Evolutionary conservation across 2,797 vertebrate genomes (phyloP).

Genomic region (Emydoidea blandingii): DNA sequence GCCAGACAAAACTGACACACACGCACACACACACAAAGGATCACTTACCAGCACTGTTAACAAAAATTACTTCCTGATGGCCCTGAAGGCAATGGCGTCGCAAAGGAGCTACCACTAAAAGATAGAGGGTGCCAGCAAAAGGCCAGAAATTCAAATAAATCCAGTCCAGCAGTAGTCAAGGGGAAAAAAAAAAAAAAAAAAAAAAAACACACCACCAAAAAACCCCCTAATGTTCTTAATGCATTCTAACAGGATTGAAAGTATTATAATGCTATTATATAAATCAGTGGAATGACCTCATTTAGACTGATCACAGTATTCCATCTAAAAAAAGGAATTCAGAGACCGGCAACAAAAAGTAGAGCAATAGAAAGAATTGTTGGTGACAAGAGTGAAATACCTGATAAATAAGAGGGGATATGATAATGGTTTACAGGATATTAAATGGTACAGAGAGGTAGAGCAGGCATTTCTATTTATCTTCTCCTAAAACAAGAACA

Average conservation of each 20-base stretch:
- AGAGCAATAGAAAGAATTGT: not conserved
- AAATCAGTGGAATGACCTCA: not conserved
- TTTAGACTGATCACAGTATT: not conserved
- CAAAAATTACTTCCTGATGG: constrained; percentile 42
- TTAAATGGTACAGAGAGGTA: not conserved
- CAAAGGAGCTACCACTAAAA: constrained; percentile 23
- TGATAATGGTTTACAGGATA: not conserved
- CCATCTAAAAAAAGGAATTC: rapidly evolving
- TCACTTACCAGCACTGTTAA: constrained; percentile 26
- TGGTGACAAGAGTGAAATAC: not conserved
- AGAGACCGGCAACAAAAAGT: not conserved
- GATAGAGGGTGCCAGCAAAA: rapidly evolving
- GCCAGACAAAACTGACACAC: not conserved
- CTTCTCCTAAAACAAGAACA: not conserved
- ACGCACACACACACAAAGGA: not conserved
- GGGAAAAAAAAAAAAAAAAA: no score
- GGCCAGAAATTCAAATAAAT: not conserved
- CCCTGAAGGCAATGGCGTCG: not conserved
- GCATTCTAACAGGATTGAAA: not conserved
- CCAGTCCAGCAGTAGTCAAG: not conserved
- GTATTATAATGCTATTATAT: not conserved
- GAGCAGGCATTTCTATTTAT: not conserved
- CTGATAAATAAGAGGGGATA: not conserved
- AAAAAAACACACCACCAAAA: no score
- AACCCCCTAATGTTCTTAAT: not conserved